Evolutionary conservation across 2,113 vertebrate species (phyloP).

Genomic region (Tauraco erythrolophus): DNA sequence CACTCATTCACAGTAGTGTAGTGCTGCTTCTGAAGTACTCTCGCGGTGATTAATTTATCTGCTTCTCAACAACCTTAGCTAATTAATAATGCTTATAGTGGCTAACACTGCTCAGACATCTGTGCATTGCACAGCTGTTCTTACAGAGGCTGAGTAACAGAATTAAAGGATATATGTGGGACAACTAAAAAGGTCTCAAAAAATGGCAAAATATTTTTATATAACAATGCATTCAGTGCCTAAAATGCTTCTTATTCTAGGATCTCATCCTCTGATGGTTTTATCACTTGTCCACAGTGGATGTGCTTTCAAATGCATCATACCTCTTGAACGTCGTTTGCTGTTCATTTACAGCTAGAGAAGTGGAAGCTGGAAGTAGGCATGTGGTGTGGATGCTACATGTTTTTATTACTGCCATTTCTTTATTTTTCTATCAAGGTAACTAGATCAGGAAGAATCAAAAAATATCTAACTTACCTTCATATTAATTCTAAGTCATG

Average conservation of each 20-base stretch:
- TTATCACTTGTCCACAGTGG: background rate
- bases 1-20: background rate
- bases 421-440: background rate
- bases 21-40: background rate
- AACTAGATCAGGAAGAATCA: background rate
- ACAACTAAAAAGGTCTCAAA: background rate
- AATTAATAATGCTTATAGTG: background rate
- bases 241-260: background rate
- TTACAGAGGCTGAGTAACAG: background rate
- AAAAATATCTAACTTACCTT: background rate
- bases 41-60: background rate
- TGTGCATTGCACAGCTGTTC: background rate
- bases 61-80: background rate
- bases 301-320: background rate
- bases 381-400: background rate
- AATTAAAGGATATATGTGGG: background rate
- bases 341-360: background rate
- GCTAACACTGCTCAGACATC: background rate
- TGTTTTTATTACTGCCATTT: background rate
- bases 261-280: background rate
- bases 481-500: background rate
- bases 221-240: background rate
- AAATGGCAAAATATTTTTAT: background rate
- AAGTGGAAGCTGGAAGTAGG: background rate
- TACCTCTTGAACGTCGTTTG: background rate